Evolutionary conservation across 2,888 invertebrate genomes (phyloP), one percentile per base, ranked within the genome.

Genomic region (Falcaria lacertinaria): DNA sequence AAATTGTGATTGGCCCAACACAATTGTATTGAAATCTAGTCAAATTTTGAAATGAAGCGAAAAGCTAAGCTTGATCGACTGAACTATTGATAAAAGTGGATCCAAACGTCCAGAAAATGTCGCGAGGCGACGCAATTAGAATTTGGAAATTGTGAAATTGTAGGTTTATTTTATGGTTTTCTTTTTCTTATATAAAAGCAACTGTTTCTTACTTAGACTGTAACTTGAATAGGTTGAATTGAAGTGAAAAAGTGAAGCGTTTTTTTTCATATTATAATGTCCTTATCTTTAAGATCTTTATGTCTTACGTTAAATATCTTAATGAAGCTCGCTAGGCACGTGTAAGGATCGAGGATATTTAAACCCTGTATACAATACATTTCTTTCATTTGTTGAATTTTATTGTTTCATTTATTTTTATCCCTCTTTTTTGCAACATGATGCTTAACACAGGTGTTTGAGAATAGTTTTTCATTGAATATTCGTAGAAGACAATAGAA

Each of bases 321-420:
- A 80, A 76, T 73, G 77, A 81, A 69, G 80, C 80, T 88, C 84
- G 84, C 77, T 78, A 80, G 80, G 81, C 82, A 84, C 83, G 83
- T 84, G 81, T 83, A 76, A 77, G 77, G 80, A 80, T 83, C 80
- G 77, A 87, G 83, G 80, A 86, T 87, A 86, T 87, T 88, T 86
- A 87, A 87, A 88, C 88, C 89, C 89, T 89, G 88, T 89, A 89
- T 89, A 89, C 89, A 89, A 89, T 89, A 89, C 86, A 89, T 85
- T 89, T 86, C 89, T 88, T 89, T 89, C 88, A 89, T 89, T 89
- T 89, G 89, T 89, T 89, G 88, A 89, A 67, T 64, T 65, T 54
- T 62, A 36, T 76, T 79, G 83, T 88, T 85, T 87, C 65, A 85
- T 84, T 85, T 80, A 14, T 16, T 33, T 36, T 25, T 34, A 6